A percentile compares a stretch with the other conserved stretches of the same genome.
phyloP scores from a whole-genome alignment of 2,888 invertebrate genomes.

The Tromatobia lineatoria region DNA sequence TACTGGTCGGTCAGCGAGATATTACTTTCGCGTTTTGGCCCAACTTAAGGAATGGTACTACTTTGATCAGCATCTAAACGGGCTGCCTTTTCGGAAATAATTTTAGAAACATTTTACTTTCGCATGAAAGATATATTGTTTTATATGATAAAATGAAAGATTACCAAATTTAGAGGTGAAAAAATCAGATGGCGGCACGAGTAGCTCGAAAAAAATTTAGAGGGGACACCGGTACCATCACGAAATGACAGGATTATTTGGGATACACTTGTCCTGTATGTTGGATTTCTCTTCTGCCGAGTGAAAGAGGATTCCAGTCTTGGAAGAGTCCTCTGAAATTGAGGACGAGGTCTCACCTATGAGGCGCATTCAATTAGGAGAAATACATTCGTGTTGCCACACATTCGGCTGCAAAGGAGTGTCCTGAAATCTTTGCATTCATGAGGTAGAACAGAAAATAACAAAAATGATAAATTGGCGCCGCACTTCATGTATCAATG shows the following conservation, averaged over 20 bases:
- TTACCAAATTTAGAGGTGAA: conserved; percentile 36
- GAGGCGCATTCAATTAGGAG: background rate
- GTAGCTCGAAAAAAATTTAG: too few species aligned
- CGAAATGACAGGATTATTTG: background rate
- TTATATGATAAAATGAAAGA: too few species aligned
- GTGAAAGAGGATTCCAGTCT: conserved; percentile 11
- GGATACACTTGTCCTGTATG: background rate
- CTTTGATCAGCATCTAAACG: too few species aligned
- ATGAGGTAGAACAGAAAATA: background rate
- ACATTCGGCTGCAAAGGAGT: background rate
- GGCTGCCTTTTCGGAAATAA: too few species aligned
- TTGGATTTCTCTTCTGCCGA: background rate
- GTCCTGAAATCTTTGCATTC: background rate
- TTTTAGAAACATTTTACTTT: too few species aligned
- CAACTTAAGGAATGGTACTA: too few species aligned
- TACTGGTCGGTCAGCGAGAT: too few species aligned
- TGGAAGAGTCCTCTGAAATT: conserved; percentile 4
- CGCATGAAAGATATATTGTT: too few species aligned
- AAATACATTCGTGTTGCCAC: background rate
- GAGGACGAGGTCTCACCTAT: background rate
- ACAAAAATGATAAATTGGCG: background rate
- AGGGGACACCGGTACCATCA: background rate
- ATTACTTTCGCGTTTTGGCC: too few species aligned
- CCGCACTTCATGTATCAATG: background rate
- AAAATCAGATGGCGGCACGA: conserved; percentile 31